Evolutionary conservation across 1,140 invertebrate genomes (phyloP), one percentile per base, ranked within the genome.

Genomic region (Acromyrmex charruanus): DNA sequence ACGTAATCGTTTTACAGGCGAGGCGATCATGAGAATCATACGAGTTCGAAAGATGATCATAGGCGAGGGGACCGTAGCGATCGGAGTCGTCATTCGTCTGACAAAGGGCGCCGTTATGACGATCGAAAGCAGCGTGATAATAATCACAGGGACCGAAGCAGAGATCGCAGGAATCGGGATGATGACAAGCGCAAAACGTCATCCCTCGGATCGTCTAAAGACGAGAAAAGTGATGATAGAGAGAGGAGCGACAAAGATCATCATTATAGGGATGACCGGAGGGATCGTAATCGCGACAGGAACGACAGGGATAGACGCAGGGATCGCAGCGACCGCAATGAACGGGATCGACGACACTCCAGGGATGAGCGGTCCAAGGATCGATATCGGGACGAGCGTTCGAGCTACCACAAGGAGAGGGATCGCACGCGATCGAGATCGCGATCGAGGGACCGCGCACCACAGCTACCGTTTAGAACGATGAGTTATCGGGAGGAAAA

Each of bases 1-100:
- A 95, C 94, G 94, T 95, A 95, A 95, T 95, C 93, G 91, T 95
- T 95, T 95, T 95, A 95, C 95, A 95, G 95, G 94, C 93, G 93
- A 93, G 71, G 92, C 89, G 93, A 94, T 80, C 90, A 94, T 87
- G 95, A 95, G 74, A 93, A 92, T 77, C 89, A 93, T 84, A 88
- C 94, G 55, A 93, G 90, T 87, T 92, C 92, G 53, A 94, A 93
- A 35, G 93, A 94, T 14, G 93, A 94, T 16, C 88, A 92, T 21
- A 94, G 90, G 75, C 91, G 91, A 39, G 89, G 81, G 28, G 93
- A 94, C 16, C 92, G 87, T 84, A 89, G 75, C 65, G 92, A 93
- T 55, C 91, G 88, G 74, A 92, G 25, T 75, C 92, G 86, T 69
- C 90, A 91, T 35, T 89, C 77, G 31, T 87, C 87, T n/a, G 93